These are phyloP conservation scores for Lysandra bellargus DNA, from an alignment of 2,888 invertebrate genomes.

Conservation along the genomic window DNA sequence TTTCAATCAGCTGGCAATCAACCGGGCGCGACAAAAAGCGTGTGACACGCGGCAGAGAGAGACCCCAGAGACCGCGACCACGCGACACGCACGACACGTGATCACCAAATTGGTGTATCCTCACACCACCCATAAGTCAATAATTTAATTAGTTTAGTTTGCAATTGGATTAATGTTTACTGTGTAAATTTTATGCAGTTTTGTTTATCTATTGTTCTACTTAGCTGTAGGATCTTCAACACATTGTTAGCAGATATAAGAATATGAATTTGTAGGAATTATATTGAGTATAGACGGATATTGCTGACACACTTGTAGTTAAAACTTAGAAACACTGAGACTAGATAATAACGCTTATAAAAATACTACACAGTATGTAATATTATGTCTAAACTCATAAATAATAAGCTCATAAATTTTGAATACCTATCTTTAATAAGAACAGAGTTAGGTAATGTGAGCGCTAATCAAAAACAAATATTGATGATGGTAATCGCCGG, in stretches of 20 bases:
- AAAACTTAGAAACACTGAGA: no score
- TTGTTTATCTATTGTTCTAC: no score
- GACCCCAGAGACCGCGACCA: constrained; percentile 45
- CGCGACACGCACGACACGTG: constrained; percentile 43
- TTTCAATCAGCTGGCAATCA: neutral
- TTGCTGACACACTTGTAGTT: no score
- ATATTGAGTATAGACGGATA: no score
- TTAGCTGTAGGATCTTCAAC: no score
- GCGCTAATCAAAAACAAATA: constrained; percentile 69
- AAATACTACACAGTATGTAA: no score
- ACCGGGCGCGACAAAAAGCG: neutral
- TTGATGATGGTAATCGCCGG: constrained; percentile 65
- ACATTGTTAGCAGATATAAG: neutral
- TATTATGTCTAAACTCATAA: no score
- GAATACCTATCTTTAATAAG: neutral
- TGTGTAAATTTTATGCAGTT: neutral
- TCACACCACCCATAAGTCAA: neutral
- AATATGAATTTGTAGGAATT: no score
- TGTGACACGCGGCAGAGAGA: constrained; percentile 41
- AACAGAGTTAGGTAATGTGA: constrained; percentile 37
- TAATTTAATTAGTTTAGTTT: neutral
- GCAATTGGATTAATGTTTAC: neutral
- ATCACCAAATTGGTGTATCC: constrained; percentile 33
- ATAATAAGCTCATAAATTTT: neutral
- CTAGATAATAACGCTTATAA: no score